Conservation (phyloP, 1,140 invertebrate genomes). For the Pseudachorutes palmiensis region DNA sequence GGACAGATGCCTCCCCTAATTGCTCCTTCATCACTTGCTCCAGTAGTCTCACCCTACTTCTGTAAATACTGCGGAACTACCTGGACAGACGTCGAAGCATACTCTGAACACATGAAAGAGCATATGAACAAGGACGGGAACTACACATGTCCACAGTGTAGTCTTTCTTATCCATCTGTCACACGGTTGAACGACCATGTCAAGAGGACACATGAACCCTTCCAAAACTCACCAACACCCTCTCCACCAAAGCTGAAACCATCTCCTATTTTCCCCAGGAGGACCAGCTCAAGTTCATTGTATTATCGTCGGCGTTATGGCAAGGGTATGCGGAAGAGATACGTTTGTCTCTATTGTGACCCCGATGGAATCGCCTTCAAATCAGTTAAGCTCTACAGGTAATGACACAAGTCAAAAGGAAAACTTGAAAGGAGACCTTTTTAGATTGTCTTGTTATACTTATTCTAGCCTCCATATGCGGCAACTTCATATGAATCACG, state of each 20-base stretch:
- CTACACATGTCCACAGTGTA: not conserved
- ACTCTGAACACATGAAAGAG: not conserved
- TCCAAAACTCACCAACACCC: not conserved
- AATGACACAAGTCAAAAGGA: not conserved
- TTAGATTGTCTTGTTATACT: not conserved
- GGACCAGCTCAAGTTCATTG: not conserved
- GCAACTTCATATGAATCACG: not conserved
- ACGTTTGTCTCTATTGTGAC: constrained; percentile 4
- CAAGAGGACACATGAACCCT: not conserved
- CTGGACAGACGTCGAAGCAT: not conserved
- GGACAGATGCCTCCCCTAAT: too few relatives aligned
- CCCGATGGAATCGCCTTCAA: not conserved
- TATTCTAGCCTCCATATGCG: constrained; percentile 7
- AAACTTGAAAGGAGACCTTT: not conserved
- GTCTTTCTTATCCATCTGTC: not conserved
- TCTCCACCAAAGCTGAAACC: not conserved
- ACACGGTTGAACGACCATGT: not conserved
- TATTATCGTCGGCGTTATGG: not conserved
- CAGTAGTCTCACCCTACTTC: not conserved
- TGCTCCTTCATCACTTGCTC: too few relatives aligned
- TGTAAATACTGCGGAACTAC: not conserved
- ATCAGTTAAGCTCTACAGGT: not conserved
- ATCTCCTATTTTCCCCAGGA: not conserved
- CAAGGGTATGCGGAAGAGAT: not conserved
- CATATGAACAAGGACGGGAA: not conserved